These are phyloP conservation scores for Metaphire vulgaris DNA, from an alignment of 1,140 invertebrate species.

Conservation along the genomic window DNA sequence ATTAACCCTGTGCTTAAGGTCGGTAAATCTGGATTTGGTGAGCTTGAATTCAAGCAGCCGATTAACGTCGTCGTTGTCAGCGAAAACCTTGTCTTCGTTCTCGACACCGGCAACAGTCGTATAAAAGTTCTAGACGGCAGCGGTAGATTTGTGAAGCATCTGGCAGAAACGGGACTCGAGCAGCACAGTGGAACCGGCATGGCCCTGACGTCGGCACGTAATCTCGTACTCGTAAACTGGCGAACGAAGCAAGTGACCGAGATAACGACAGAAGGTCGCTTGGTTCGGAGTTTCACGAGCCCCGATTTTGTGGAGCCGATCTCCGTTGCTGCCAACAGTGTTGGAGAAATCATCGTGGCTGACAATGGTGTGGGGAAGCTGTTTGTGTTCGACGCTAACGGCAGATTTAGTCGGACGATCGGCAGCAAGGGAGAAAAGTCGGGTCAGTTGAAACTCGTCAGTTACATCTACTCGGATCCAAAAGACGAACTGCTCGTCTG, in stretches of 20 bases:
- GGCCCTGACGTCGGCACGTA: slow-evolving; percentile 43
- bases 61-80: slow-evolving; percentile 69
- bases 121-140: slow-evolving; percentile 67
- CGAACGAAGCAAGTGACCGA: slow-evolving; percentile 70
- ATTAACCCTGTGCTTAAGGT: slow-evolving; percentile 65
- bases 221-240: slow-evolving; percentile 66
- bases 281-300: slow-evolving; percentile 62
- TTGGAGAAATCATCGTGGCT: slow-evolving; percentile 74
- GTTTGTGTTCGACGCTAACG: slow-evolving; percentile 73
- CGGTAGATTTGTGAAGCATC: background rate
- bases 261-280: slow-evolving; percentile 56
- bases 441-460: slow-evolving; percentile 60
- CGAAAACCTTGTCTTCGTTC: slow-evolving; percentile 65
- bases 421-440: slow-evolving; percentile 59
- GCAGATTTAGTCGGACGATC: slow-evolving; percentile 58
- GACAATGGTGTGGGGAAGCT: slow-evolving; percentile 76
- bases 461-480: slow-evolving; percentile 54
- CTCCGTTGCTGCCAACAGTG: slow-evolving; percentile 70
- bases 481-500: slow-evolving; percentile 69
- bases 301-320: slow-evolving; percentile 61
- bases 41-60: slow-evolving; percentile 72
- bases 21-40: slow-evolving; percentile 61
- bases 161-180: slow-evolving; percentile 60
- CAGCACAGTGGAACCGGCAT: slow-evolving; percentile 75
- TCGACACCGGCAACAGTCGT: slow-evolving; percentile 87